Evolutionary conservation across 2,888 invertebrate genomes (phyloP).

Genomic region (Cybosia mesomella): DNA sequence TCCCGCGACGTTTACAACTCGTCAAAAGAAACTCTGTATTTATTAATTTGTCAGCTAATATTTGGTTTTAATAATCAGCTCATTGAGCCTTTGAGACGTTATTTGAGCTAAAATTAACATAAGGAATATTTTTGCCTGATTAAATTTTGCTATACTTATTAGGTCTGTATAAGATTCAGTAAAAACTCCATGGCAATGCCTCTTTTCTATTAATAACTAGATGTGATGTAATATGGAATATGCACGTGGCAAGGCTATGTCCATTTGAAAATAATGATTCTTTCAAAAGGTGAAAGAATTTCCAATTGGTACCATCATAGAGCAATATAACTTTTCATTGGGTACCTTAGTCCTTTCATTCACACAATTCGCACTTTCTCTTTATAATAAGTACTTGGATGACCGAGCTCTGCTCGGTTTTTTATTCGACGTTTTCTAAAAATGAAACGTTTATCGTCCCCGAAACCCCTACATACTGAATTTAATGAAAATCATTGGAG

Average conservation of each 20-base stretch:
- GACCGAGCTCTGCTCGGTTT: too few species aligned
- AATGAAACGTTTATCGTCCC: too few species aligned
- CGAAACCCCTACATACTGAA: too few species aligned
- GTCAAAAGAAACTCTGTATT: constrained; percentile 83
- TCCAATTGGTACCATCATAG: neutral
- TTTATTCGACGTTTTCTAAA: too few species aligned
- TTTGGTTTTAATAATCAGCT: constrained; percentile 82
- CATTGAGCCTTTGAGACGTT: constrained; percentile 62
- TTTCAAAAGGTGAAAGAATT: neutral
- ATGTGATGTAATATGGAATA: too few species aligned
- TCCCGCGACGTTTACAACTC: constrained; percentile 66
- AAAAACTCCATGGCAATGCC: neutral
- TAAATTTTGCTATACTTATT: constrained; percentile 7
- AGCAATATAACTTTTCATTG: too few species aligned
- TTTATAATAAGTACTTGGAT: neutral
- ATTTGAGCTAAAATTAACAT: constrained; percentile 18
- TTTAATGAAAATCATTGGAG: too few species aligned
- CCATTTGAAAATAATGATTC: neutral
- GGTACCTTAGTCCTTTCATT: neutral
- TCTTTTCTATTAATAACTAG: too few species aligned
- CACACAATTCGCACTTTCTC: neutral
- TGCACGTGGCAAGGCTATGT: neutral
- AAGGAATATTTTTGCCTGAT: constrained; percentile 11
- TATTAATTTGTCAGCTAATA: constrained; percentile 83
- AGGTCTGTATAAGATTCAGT: neutral